Conservation (phyloP, 2,797 vertebrate species). For the Synaphobranchus kaupii region DNA sequence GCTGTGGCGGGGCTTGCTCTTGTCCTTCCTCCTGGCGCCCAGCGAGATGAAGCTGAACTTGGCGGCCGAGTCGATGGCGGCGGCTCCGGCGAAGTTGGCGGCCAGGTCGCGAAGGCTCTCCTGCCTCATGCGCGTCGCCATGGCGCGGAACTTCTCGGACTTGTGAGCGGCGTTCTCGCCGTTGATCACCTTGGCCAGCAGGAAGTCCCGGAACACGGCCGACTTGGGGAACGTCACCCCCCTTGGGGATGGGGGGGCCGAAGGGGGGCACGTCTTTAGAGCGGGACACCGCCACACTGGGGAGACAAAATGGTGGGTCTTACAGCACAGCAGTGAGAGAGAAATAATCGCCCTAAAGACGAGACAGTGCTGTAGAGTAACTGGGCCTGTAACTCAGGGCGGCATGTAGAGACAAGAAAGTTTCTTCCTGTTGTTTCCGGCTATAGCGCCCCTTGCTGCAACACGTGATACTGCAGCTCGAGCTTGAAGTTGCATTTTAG, state of each 20-base stretch:
- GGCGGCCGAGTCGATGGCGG: constrained; percentile 87
- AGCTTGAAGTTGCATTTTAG: no score
- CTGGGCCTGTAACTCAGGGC: no score
- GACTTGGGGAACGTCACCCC: constrained; percentile 83
- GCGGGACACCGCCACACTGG: constrained; percentile 92
- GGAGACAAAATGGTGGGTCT: not conserved
- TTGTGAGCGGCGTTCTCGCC: constrained; percentile 98
- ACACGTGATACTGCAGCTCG: no score
- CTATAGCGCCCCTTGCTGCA: no score
- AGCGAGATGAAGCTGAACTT: constrained; percentile 98
- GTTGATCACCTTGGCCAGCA: constrained; percentile 95
- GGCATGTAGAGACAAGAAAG: no score
- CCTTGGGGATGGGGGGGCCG: constrained; percentile 95
- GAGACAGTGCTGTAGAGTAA: not conserved
- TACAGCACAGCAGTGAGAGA: not conserved
- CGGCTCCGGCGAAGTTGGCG: constrained; percentile 93
- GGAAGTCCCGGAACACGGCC: constrained; percentile 95
- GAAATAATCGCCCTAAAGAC: not conserved
- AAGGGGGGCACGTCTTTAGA: constrained; percentile 97
- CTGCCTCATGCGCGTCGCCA: constrained; percentile 94
- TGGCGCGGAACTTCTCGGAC: constrained; percentile 94
- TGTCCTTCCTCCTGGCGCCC: constrained; percentile 95
- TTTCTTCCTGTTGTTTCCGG: no score
- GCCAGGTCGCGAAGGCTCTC: constrained; percentile 97
- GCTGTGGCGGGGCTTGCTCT: constrained; percentile 86